Percentiles rank a stretch among this genome's conserved stretches.
These are phyloP conservation scores for Calliopsis andreniformis DNA, from an alignment of 1,140 invertebrate species.

Conservation along the genomic window DNA sequence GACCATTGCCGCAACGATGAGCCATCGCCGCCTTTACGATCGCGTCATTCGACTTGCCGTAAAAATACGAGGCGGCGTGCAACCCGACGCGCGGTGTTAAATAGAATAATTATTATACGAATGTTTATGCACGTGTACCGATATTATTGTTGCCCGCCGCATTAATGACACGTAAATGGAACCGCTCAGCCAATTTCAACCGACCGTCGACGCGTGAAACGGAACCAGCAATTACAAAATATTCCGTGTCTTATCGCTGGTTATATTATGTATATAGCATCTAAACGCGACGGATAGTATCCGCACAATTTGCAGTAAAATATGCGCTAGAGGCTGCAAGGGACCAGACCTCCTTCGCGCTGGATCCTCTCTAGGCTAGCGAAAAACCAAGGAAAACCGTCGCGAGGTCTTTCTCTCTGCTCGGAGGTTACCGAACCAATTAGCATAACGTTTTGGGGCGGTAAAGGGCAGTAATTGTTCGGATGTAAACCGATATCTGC, in stretches of 20 bases:
- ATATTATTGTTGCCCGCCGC: conserved; percentile 40
- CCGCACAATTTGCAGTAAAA: too few species aligned
- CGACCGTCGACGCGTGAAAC: background rate
- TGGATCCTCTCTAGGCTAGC: too few species aligned
- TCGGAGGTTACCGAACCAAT: conserved; percentile 57
- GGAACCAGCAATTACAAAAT: conserved; percentile 26
- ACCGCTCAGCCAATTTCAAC: conserved; percentile 11
- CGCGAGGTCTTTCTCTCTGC: background rate
- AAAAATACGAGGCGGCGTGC: conserved; percentile 32
- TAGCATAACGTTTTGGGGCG: conserved; percentile 70
- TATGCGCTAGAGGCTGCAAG: too few species aligned
- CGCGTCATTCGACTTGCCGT: conserved; percentile 18
- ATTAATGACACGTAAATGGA: conserved; percentile 35
- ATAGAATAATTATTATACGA: conserved; percentile 47
- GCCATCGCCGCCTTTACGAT: conserved; percentile 32
- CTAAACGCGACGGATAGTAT: too few species aligned
- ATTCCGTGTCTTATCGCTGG: conserved; percentile 29
- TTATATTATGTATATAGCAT: too few species aligned
- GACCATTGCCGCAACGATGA: conserved; percentile 18
- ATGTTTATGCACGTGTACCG: conserved; percentile 48
- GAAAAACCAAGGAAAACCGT: background rate
- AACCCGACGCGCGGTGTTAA: conserved; percentile 28
- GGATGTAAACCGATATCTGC: conserved; percentile 75
- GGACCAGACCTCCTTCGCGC: too few species aligned
- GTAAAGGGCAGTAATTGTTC: conserved; percentile 74